Base-by-base conservation (phyloP, 1,140 invertebrate genomes). In the Drosophila nigromelanica region DNA sequence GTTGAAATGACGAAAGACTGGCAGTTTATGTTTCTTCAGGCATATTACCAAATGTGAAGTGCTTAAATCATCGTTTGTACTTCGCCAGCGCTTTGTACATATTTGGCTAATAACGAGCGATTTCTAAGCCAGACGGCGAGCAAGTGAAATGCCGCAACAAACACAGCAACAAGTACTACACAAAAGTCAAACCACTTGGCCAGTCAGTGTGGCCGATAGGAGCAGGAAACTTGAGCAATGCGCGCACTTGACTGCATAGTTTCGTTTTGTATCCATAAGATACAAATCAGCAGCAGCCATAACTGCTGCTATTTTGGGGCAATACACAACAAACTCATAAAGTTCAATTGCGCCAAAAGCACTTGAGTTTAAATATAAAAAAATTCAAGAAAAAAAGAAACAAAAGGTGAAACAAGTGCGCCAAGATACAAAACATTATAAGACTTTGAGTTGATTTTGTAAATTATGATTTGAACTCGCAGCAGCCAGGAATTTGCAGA, bases 161-260 rank as follows among this genome's bases (percentile, higher is more conserved):
- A 50, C 69, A 62, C 30, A 52, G 10, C 30, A 58, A 48, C 30
- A 24, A 50, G 33, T 35, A 18, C 64, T 39, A 82, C 61, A 73
- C 30, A 80, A 66, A 85, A 80, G 63, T 73, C 76, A 74, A 66
- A 70, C 68, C 77, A 73, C 73, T 79, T 69, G 80, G 63, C 66
- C 61, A 70, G 37, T 14, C 52, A 55, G 35, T 55, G 35, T 74
- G 63, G 68, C 61, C 47, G 56, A 80, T 66, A 76, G 67, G 55
- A 83, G 78, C 80, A 83, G 81, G 80, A 85, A 85, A 85, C 81
- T 85, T 85, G 67, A 76, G 78, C 78, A 86, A 80, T 80, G 35
- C 55, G 71, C 67, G 75, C 82, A 86, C 82, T 77, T 86, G 81
- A 86, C 70, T 73, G 63, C 70, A 54, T 67, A 60, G 70, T 80